phyloP scores from a whole-genome alignment of 1,140 invertebrate genomes.

The Rhopalosiphum padi region DNA sequence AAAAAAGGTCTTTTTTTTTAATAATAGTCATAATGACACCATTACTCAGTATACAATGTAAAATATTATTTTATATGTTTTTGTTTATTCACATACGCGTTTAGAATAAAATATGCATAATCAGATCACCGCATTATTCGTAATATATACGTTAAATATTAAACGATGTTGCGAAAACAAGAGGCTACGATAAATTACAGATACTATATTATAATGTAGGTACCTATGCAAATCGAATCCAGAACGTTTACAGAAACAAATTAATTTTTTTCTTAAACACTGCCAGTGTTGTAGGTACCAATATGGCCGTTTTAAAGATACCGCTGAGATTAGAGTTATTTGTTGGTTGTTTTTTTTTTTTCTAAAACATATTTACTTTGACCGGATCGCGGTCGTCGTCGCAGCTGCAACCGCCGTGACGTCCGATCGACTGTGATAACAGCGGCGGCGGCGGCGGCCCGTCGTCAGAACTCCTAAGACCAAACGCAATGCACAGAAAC shows the following conservation, averaged over 20 bases:
- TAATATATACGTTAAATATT: not conserved
- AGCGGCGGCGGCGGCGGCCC: not conserved
- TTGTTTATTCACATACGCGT: constrained; percentile 14
- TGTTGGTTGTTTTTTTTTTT: not conserved
- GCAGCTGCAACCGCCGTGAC: not conserved
- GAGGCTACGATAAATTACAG: not conserved
- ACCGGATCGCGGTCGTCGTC: constrained; percentile 7
- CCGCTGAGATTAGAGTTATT: not conserved
- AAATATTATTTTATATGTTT: constrained; percentile 19
- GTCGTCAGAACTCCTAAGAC: not conserved
- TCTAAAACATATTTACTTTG: not conserved
- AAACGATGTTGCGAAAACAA: not conserved
- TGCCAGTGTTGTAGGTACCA: no score
- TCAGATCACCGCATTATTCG: not conserved
- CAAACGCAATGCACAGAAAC: not conserved
- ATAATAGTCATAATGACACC: constrained; percentile 16
- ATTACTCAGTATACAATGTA: not conserved
- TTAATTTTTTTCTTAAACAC: not conserved
- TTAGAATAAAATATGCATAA: not conserved
- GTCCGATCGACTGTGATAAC: constrained; percentile 51
- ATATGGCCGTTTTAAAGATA: not conserved
- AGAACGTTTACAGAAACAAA: not conserved
- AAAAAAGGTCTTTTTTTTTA: constrained; percentile 5
- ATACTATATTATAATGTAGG: not conserved
- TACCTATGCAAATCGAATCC: not conserved